These are phyloP conservation scores for Lithobates pipiens DNA, from an alignment of 2,797 vertebrate species.

Conservation along the genomic window DNA sequence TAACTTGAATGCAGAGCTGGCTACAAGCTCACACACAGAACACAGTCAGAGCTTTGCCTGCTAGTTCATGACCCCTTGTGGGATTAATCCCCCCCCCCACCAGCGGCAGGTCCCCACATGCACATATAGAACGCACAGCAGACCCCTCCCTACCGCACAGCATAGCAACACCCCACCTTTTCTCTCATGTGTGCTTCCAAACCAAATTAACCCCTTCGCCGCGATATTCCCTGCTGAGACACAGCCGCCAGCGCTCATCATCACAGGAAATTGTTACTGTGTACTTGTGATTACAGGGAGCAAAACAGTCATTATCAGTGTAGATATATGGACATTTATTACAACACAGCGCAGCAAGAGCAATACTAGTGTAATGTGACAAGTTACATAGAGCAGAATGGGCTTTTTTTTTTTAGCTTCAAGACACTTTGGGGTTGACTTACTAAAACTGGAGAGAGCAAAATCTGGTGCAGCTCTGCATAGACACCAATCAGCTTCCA, in stretches of 20 bases:
- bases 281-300: not conserved
- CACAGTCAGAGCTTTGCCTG: conserved; percentile 28
- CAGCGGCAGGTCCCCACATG: conserved; percentile 57
- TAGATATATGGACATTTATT: too few relatives aligned
- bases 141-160: conserved; percentile 35
- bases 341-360: too few relatives aligned
- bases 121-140: conserved; percentile 39
- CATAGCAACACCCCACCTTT: conserved; percentile 33
- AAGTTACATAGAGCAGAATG: too few relatives aligned
- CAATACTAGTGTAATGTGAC: too few relatives aligned
- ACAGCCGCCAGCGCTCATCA: not conserved
- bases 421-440: too few relatives aligned
- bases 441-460: too few relatives aligned
- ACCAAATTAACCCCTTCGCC: conserved; percentile 41
- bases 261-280: too few relatives aligned
- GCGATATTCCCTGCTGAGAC: not conserved
- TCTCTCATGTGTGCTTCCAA: conserved; percentile 47
- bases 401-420: too few relatives aligned
- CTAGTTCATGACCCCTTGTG: conserved; percentile 60
- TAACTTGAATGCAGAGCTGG: conserved; percentile 10
- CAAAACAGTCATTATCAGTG: not conserved
- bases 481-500: too few relatives aligned
- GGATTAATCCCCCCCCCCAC: conserved; percentile 35
- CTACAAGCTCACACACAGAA: conserved; percentile 2
- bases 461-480: too few relatives aligned